phyloP scores from a whole-genome alignment of 2,113 vertebrate genomes.

The Pampusana beccarii region DNA sequence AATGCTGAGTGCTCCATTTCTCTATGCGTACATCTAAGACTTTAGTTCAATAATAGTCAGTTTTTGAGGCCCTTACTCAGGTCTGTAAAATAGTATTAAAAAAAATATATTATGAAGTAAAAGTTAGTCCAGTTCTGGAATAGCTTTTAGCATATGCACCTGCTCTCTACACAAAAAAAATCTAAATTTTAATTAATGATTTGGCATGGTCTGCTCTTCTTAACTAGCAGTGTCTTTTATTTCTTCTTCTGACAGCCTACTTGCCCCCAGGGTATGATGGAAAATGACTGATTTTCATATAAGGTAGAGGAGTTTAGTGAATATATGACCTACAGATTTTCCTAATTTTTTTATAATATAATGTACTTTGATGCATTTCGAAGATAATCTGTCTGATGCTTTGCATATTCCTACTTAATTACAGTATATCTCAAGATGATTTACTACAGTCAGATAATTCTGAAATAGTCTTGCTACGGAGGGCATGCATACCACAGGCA shows the following conservation, averaged over 20 bases:
- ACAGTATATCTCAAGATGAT: constrained; percentile 50
- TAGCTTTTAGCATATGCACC: constrained; percentile 49
- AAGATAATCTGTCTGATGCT: constrained; percentile 65
- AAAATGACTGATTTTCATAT: constrained; percentile 65
- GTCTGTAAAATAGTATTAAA: background rate
- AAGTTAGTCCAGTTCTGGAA: constrained; percentile 13
- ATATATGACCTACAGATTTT: constrained; percentile 55
- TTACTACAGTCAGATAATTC: constrained; percentile 42
- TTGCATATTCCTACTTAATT: constrained; percentile 67
- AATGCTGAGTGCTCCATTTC: background rate
- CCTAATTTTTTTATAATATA: constrained; percentile 32
- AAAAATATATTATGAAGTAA: background rate
- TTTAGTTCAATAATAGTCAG: background rate
- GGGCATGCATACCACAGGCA: constrained; percentile 18
- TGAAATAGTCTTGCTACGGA: background rate
- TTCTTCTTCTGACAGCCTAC: constrained; percentile 62
- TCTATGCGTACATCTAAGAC: background rate
- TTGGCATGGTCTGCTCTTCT: constrained; percentile 70
- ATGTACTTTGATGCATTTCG: constrained; percentile 62
- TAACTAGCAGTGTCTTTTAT: constrained; percentile 69
- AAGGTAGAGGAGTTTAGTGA: constrained; percentile 56
- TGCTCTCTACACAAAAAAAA: constrained; percentile 10
- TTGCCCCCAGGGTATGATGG: constrained; percentile 36
- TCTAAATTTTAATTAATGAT: constrained; percentile 69
- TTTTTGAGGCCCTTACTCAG: background rate